Base-by-base conservation (phyloP, 1,140 invertebrate genomes). In the Paramacrobiotus metropolitanus region DNA sequence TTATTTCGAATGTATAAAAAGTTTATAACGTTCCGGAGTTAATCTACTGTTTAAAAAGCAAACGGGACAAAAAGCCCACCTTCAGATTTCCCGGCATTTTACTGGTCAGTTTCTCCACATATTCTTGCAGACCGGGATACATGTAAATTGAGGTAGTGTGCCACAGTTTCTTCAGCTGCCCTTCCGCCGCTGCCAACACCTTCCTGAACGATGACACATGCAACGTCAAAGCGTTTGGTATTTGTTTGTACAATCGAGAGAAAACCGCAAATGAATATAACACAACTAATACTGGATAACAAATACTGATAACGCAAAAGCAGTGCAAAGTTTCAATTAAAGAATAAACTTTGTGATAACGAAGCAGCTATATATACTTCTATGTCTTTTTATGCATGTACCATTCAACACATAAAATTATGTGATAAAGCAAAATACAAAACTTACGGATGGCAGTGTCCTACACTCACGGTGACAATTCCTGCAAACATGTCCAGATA, bases 401-500 rank as follows among this genome's bases (percentile, higher is more conserved):
- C n/a, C n/a, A n/a, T n/a, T n/a, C n/a, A n/a, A n/a, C n/a, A n/a
- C n/a, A n/a, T n/a, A n/a, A n/a, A n/a, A n/a, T n/a, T n/a, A n/a
- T n/a, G n/a, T n/a, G n/a, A n/a, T n/a, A n/a, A n/a, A n/a, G n/a
- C n/a, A n/a, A n/a, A n/a, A 40, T 40, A 9, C 34, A 9, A 59
- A 28, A 80, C 84, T 83, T 79, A 93, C 87, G 91, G 91, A 78
- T 97, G 92, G 72, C 87, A 94, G 72, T 96, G 92, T 24, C 93
- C 93, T n/a, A 96, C 87, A 60, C 86, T 89, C 29, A 96, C 84
- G 0, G 93, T 97, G 1, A 92, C 90, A 65, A 97, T 94, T 18
- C 93, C 93, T 9, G 81, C 91, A 73, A 93, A 92, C 75, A 94
- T 81, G 73, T 97, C 92, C 29, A 97, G 76, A 73, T 94, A 97